phyloP scores from a whole-genome alignment of 1,140 invertebrate genomes.

The Eubasilissa regina region DNA sequence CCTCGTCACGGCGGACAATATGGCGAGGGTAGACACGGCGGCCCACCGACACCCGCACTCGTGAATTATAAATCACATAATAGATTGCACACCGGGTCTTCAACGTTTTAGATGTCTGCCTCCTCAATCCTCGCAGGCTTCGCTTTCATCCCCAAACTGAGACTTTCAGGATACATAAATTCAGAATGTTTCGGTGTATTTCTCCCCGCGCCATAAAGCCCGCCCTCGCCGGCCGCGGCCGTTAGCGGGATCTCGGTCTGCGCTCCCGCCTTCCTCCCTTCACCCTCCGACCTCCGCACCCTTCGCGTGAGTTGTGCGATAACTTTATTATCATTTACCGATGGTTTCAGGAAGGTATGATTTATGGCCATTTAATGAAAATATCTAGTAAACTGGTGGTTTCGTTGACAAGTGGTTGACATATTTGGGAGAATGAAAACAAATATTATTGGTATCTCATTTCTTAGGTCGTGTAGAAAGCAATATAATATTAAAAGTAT shows the following conservation, averaged over 20 bases:
- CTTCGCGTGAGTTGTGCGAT: conserved; percentile 30
- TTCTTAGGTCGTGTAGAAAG: too few relatives aligned
- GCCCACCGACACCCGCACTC: conserved; percentile 49
- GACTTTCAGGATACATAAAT: conserved; percentile 35
- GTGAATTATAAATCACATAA: conserved; percentile 60
- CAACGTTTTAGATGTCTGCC: conserved; percentile 47
- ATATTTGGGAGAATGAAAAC: background rate
- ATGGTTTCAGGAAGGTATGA: conserved; percentile 48
- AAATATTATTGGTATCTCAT: conserved; percentile 8
- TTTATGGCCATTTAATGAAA: conserved; percentile 47
- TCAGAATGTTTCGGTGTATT: conserved; percentile 2
- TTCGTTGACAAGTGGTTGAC: conserved; percentile 17
- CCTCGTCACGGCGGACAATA: conserved; percentile 18
- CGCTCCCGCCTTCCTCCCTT: background rate
- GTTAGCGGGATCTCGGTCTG: conserved; percentile 8
- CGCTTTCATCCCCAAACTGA: background rate
- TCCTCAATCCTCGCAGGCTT: conserved; percentile 22
- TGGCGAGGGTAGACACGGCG: conserved; percentile 40
- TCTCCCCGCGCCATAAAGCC: background rate
- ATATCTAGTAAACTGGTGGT: conserved; percentile 6
- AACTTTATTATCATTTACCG: conserved; percentile 51
- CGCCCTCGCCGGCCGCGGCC: background rate
- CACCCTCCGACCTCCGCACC: background rate
- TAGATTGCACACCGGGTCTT: conserved; percentile 58
- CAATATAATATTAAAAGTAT: too few relatives aligned